Base-by-base conservation (phyloP, 30 jellyfish, hydroid and myxozoan genomes). In the Sanderia malayensis region DNA sequence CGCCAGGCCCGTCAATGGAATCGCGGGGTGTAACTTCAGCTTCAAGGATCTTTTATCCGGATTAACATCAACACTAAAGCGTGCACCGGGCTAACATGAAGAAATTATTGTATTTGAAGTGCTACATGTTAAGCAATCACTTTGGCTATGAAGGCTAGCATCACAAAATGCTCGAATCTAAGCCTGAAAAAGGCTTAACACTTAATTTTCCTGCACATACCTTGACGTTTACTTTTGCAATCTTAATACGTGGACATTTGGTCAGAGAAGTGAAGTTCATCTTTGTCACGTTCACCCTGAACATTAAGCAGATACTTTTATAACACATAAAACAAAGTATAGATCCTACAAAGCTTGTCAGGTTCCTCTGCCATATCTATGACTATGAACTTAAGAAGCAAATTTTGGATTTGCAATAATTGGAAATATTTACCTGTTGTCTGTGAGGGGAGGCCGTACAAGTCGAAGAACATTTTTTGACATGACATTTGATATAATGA, bases 51-150 rank as follows among this genome's bases (percentile, higher is more conserved):
- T 75, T 52, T 34, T 45, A 46, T 76, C 87, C 46, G 49, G 37
- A 66, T 75, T 76, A 20, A 76, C 30, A 1, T 26, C 72, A 47
- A 76, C 87, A 20, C 80, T 67, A 19, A 61, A 76, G 30, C 32
- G 44, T 19, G 87, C 29, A 11, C 80, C 80, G 19, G 87, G 80
- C 80, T 76, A 73, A n/a, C n/a, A n/a, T n/a, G n/a, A n/a, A n/a
- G n/a, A n/a, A n/a, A n/a, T n/a, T n/a, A n/a, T n/a, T n/a, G n/a
- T n/a, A n/a, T n/a, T n/a, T n/a, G n/a, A n/a, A n/a, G n/a, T n/a
- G n/a, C n/a, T n/a, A n/a, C n/a, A n/a, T n/a, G n/a, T n/a, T n/a
- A n/a, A n/a, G n/a, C n/a, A n/a, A n/a, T n/a, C n/a, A n/a, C n/a
- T n/a, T n/a, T n/a, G n/a, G n/a, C n/a, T n/a, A n/a, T n/a, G n/a